phyloP scores from a whole-genome alignment of 2,888 invertebrate genomes.

The Adelphocoris suturalis region DNA sequence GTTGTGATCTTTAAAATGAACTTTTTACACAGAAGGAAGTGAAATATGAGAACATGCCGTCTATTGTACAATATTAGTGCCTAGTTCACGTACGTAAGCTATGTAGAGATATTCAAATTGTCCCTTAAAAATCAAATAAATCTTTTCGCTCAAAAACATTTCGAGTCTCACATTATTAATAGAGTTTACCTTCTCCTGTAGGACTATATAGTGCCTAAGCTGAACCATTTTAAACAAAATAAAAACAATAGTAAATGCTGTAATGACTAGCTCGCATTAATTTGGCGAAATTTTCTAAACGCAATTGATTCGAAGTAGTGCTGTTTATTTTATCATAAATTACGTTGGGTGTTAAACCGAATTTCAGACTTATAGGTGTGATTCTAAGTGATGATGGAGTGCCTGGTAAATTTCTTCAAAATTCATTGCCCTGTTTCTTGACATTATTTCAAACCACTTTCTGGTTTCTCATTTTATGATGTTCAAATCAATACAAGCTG shows the following conservation, averaged over 20 bases:
- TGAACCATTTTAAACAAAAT: slow-evolving; percentile 24
- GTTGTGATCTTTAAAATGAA: slow-evolving; percentile 56
- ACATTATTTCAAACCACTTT: not conserved
- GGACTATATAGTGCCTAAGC: slow-evolving; percentile 44
- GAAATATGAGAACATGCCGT: slow-evolving; percentile 46
- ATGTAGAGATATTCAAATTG: slow-evolving; percentile 50
- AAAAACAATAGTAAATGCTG: slow-evolving; percentile 41
- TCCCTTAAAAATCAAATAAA: slow-evolving; percentile 57
- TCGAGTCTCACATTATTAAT: slow-evolving; percentile 60
- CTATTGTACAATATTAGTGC: slow-evolving; percentile 58
- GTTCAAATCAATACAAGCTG: not conserved
- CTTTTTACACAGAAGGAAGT: slow-evolving; percentile 54
- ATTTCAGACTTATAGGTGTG: not conserved
- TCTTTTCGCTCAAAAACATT: slow-evolving; percentile 54
- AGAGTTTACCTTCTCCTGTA: slow-evolving; percentile 63
- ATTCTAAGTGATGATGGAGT: slow-evolving; percentile 51
- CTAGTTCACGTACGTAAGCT: slow-evolving; percentile 64
- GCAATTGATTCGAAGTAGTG: slow-evolving; percentile 47
- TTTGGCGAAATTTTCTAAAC: slow-evolving; percentile 39
- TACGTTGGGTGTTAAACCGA: not conserved
- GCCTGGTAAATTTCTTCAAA: not conserved
- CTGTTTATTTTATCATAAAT: slow-evolving; percentile 40
- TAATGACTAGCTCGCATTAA: slow-evolving; percentile 55
- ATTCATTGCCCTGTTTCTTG: not conserved
- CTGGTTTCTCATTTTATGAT: not conserved